These are phyloP conservation scores for Tetheella fluctuosa DNA, from an alignment of 2,888 invertebrate species.

Conservation along the genomic window DNA sequence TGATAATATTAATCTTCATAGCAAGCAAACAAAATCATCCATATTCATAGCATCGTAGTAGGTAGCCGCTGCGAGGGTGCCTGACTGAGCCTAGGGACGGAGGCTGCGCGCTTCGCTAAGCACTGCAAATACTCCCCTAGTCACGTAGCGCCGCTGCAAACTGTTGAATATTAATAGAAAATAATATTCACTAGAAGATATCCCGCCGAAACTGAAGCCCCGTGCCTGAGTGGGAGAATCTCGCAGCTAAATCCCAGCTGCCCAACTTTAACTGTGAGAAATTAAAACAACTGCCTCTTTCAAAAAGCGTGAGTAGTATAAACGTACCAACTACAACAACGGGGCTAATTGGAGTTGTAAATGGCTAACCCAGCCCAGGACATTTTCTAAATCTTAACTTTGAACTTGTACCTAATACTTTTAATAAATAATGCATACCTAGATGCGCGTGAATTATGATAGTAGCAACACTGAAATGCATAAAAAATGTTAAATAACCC, in stretches of 20 bases:
- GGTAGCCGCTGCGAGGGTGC: conserved; percentile 41
- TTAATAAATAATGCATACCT: too few species aligned
- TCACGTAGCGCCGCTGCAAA: conserved; percentile 75
- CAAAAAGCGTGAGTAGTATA: neutral
- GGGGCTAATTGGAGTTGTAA: neutral
- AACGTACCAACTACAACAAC: neutral
- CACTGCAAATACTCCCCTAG: conserved; percentile 77
- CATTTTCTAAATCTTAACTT: too few species aligned
- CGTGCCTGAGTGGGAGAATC: conserved; percentile 53
- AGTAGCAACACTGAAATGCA: too few species aligned
- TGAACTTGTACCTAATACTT: too few species aligned
- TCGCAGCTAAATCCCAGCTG: conserved; percentile 13
- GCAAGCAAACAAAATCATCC: conserved; percentile 40
- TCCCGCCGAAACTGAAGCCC: conserved; percentile 52
- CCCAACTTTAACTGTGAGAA: neutral
- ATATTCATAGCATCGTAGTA: conserved; percentile 49
- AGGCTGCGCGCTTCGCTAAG: conserved; percentile 72
- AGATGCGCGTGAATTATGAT: too few species aligned
- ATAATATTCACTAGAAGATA: conserved; percentile 67
- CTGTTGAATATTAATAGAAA: conserved; percentile 80
- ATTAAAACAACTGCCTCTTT: neutral
- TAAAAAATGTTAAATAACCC: too few species aligned
- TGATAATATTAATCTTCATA: conserved; percentile 28
- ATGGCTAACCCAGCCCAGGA: neutral
- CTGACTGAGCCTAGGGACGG: conserved; percentile 40